A percentile compares a stretch with the other conserved stretches of the same genome.
Evolutionary conservation across 1,140 invertebrate species (phyloP).

Genomic region (Lepidurus arcticus): DNA sequence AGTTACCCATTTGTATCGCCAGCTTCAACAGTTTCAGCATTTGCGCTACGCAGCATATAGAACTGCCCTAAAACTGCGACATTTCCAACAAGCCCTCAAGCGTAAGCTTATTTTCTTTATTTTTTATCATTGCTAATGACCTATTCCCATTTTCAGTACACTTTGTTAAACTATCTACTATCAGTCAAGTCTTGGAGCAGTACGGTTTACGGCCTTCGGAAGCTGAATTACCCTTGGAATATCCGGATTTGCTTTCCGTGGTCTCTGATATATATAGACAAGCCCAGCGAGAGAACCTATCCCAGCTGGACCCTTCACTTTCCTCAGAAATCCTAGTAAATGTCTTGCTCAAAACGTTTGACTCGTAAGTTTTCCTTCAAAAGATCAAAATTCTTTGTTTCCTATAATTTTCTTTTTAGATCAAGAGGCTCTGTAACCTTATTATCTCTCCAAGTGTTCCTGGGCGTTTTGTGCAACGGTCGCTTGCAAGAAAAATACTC

Average conservation of each 20-base stretch:
- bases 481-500: constrained; percentile 57
- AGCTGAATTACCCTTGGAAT: constrained; percentile 52
- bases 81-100: constrained; percentile 59
- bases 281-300: constrained; percentile 53
- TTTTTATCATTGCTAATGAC: not conserved
- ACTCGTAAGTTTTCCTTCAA: constrained; percentile 48
- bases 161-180: constrained; percentile 50
- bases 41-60: constrained; percentile 65
- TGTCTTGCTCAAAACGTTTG: constrained; percentile 58
- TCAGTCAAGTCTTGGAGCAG: constrained; percentile 54
- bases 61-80: constrained; percentile 70
- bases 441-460: constrained; percentile 53
- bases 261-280: constrained; percentile 59
- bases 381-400: not conserved
- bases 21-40: constrained; percentile 25
- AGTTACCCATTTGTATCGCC: not conserved
- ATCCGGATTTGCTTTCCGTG: constrained; percentile 55
- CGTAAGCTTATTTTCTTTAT: constrained; percentile 46
- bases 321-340: constrained; percentile 55
- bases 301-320: constrained; percentile 51
- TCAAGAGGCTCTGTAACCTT: constrained; percentile 49
- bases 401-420: constrained; percentile 42
- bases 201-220: constrained; percentile 56
- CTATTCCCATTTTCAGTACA: constrained; percentile 51
- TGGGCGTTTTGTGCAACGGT: constrained; percentile 54